Percentiles rank a stretch among this genome's conserved stretches.
Conservation (phyloP, 2,797 vertebrate genomes). For the Coreius guichenoti region DNA sequence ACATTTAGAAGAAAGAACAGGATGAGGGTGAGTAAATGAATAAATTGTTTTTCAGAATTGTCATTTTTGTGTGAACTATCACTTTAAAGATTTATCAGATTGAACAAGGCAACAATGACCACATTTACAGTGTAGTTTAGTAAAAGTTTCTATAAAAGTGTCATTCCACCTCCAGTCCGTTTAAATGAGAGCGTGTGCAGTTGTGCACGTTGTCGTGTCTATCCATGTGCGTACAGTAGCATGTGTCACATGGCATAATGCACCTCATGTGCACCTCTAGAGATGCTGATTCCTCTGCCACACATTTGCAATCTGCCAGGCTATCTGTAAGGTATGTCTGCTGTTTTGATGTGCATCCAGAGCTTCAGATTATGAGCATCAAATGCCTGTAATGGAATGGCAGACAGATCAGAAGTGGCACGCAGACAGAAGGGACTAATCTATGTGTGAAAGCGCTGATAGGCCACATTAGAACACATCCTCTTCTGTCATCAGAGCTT, state of each 20-base stretch:
- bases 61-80: neutral
- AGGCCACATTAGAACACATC: constrained; percentile 75
- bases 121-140: neutral
- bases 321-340: neutral
- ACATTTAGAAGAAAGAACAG: neutral
- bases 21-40: neutral
- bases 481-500: constrained; percentile 75
- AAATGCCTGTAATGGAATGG: constrained; percentile 45
- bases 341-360: neutral
- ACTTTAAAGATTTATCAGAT: too few relatives aligned
- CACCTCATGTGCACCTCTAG: neutral
- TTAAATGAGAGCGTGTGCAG: neutral
- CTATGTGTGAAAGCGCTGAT: constrained; percentile 73
- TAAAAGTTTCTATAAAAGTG: neutral
- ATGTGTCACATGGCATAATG: constrained; percentile 12
- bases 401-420: constrained; percentile 55
- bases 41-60: neutral
- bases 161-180: neutral
- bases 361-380: neutral
- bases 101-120: neutral
- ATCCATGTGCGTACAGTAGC: neutral
- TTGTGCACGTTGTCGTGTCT: neutral
- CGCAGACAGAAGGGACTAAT: constrained; percentile 58
- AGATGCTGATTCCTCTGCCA: neutral
- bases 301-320: constrained; percentile 1